Conservation (phyloP, 1,140 invertebrate species). For the Solenopsis fugax region DNA sequence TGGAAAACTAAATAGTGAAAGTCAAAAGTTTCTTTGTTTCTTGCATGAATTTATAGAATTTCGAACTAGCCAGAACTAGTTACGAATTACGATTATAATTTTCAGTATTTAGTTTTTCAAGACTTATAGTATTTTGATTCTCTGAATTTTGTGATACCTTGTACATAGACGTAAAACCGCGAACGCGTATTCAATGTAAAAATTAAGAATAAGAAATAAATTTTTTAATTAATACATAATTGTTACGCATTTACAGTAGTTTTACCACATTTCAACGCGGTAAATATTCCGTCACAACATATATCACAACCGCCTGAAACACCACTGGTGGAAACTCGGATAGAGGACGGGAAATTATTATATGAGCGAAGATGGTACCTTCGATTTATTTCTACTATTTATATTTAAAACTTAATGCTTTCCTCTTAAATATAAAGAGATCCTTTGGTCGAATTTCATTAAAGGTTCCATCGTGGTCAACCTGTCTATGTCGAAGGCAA, state of each 20-base stretch:
- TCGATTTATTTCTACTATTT: slow-evolving; percentile 34
- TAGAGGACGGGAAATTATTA: slow-evolving; percentile 97
- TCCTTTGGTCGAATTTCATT: slow-evolving; percentile 23
- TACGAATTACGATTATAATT: not conserved
- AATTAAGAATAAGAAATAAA: slow-evolving; percentile 43
- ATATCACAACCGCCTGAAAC: slow-evolving; percentile 82
- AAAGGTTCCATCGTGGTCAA: slow-evolving; percentile 96
- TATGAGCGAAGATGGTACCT: slow-evolving; percentile 96
- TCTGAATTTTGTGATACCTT: slow-evolving; percentile 1
- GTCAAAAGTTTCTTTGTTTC: not conserved
- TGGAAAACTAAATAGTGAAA: slow-evolving; percentile 13
- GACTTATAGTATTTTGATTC: not conserved
- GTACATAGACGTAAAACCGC: slow-evolving; percentile 2
- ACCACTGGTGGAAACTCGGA: slow-evolving; percentile 91
- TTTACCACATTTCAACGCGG: slow-evolving; percentile 85
- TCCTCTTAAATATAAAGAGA: slow-evolving; percentile 40
- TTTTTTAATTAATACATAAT: slow-evolving; percentile 32
- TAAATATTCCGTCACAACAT: slow-evolving; percentile 83
- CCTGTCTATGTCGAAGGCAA: slow-evolving; percentile 96
- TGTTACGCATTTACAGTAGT: slow-evolving; percentile 80
- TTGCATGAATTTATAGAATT: not conserved
- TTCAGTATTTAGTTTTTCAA: slow-evolving; percentile 1
- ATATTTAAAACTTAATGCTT: slow-evolving; percentile 25
- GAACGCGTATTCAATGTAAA: slow-evolving; percentile 19
- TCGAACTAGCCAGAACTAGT: not conserved